Conservation (phyloP, 2,888 invertebrate species). For the Anthrax anthrax region DNA sequence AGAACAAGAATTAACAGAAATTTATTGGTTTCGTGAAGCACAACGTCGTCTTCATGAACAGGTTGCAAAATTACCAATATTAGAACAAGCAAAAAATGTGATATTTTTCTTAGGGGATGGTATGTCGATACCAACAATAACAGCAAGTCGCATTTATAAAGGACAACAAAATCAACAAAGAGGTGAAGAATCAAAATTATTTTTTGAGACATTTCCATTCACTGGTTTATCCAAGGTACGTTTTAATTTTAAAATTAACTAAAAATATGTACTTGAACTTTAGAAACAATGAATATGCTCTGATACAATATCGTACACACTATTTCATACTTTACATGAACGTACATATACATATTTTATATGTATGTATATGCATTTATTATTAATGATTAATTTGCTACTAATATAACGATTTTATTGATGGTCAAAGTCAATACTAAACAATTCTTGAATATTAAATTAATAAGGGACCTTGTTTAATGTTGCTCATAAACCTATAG, state of each 20-base stretch:
- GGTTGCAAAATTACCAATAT: background rate
- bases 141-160: constrained; percentile 47
- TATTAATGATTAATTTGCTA: too few relatives aligned
- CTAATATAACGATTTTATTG: background rate
- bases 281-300: too few relatives aligned
- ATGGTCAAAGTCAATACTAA: background rate
- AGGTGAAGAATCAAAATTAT: constrained; percentile 45
- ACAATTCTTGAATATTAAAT: background rate
- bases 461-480: background rate
- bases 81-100: constrained; percentile 21
- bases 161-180: constrained; percentile 41
- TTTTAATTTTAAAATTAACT: background rate
- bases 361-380: too few relatives aligned
- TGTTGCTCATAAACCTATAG: background rate
- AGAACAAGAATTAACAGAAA: background rate
- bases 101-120: constrained; percentile 41
- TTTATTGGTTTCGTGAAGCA: background rate
- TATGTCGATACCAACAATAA: constrained; percentile 55
- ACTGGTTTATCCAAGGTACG: constrained; percentile 47
- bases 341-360: too few relatives aligned
- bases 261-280: background rate
- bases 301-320: too few relatives aligned
- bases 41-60: background rate
- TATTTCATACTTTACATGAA: too few relatives aligned
- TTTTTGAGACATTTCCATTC: constrained; percentile 48